phyloP scores from a whole-genome alignment of 2,888 invertebrate genomes.

The Zaprionus bogoriensis region DNA sequence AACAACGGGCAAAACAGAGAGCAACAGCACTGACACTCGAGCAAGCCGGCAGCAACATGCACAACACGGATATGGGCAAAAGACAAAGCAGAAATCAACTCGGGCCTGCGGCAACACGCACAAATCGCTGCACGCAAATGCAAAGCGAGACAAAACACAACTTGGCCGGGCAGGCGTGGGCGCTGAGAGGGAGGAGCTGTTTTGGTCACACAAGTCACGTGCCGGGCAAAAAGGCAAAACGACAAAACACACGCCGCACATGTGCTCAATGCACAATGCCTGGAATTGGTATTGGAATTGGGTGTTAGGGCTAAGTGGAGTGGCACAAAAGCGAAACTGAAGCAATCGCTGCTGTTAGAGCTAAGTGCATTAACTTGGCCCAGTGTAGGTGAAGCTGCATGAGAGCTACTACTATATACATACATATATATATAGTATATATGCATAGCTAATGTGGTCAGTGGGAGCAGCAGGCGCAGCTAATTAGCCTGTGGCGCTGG shows the following conservation, averaged over 20 bases:
- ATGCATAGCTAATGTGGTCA: too few relatives aligned
- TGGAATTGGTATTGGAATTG: background rate
- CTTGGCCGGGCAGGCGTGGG: slow-evolving; percentile 1
- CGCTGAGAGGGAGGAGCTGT: background rate
- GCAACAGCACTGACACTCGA: slow-evolving; percentile 3
- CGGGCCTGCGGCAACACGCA: slow-evolving; percentile 31
- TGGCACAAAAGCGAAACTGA: slow-evolving; percentile 20
- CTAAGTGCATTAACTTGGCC: slow-evolving; percentile 28
- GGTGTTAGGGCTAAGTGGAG: background rate
- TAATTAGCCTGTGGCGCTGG: slow-evolving; percentile 57
- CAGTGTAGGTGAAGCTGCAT: background rate
- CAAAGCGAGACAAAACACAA: slow-evolving; percentile 54
- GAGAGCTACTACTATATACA: too few relatives aligned
- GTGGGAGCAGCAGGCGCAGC: too few relatives aligned
- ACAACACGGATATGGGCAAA: slow-evolving; percentile 30
- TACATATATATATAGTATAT: too few relatives aligned
- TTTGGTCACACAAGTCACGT: slow-evolving; percentile 73
- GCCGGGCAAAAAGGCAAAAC: slow-evolving; percentile 57
- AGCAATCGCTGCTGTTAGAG: slow-evolving; percentile 19
- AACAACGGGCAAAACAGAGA: slow-evolving; percentile 7
- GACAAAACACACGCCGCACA: slow-evolving; percentile 64
- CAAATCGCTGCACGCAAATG: slow-evolving; percentile 74
- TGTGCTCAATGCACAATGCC: too few relatives aligned
- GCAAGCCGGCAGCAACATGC: slow-evolving; percentile 5
- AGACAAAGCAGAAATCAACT: slow-evolving; percentile 43